These are phyloP conservation scores for Mionectes olivaceus DNA, from an alignment of 2,797 vertebrate genomes.

Conservation along the genomic window DNA sequence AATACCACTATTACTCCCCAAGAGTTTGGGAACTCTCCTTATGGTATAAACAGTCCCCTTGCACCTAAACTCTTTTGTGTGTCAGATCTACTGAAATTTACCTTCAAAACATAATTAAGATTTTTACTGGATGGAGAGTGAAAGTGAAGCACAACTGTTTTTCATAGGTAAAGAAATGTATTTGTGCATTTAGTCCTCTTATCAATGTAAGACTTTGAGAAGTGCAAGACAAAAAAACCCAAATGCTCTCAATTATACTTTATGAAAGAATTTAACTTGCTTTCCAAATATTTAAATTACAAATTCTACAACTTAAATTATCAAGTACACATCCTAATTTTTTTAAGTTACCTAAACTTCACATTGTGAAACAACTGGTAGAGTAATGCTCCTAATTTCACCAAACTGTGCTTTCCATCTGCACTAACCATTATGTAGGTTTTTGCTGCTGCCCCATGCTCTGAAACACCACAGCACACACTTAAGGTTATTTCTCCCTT, in stretches of 20 bases:
- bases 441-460: not conserved
- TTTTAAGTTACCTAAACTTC: not conserved
- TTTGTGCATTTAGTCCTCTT: not conserved
- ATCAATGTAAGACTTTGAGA: not conserved
- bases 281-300: not conserved
- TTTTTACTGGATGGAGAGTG: not conserved
- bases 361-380: not conserved
- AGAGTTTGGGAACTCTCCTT: not conserved
- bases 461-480: not conserved
- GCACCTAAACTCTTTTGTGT: not conserved
- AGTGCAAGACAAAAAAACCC: not conserved
- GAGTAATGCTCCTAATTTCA: not conserved
- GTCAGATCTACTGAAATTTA: not conserved
- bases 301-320: not conserved
- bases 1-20: not conserved
- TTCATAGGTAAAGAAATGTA: fast-evolving
- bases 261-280: not conserved
- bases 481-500: not conserved
- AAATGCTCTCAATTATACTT: not conserved
- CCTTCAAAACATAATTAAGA: not conserved
- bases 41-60: not conserved
- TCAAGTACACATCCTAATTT: not conserved
- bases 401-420: not conserved
- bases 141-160: not conserved
- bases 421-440: fast-evolving